A percentile compares a stretch with the other conserved stretches of the same genome.
Evolutionary conservation across 1,140 invertebrate genomes (phyloP).

Genomic region (Drosophila azteca): DNA sequence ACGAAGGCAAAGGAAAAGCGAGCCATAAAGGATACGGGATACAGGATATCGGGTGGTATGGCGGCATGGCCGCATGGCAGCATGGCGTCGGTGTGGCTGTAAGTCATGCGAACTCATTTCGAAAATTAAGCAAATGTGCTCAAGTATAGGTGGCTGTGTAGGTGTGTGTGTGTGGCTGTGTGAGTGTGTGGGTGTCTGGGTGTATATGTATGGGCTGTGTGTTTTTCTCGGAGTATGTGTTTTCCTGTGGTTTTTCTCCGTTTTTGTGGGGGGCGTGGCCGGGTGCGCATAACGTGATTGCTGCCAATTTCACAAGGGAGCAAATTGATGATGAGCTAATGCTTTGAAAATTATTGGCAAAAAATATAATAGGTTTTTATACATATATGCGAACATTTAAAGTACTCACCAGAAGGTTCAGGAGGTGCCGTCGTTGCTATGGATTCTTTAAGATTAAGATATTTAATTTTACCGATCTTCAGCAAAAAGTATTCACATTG

Average conservation of each 20-base stretch:
- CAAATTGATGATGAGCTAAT: constrained; percentile 75
- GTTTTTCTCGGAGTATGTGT: constrained; percentile 6
- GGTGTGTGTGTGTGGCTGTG: background rate
- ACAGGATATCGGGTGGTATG: constrained; percentile 22
- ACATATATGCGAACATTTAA: constrained; percentile 23
- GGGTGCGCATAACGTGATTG: constrained; percentile 67
- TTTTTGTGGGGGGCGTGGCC: constrained; percentile 48
- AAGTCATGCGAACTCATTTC: constrained; percentile 69
- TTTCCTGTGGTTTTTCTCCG: constrained; percentile 20
- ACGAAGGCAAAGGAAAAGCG: constrained; percentile 31
- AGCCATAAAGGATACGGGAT: constrained; percentile 47
- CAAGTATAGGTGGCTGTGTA: constrained; percentile 21
- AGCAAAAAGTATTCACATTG: too few relatives aligned
- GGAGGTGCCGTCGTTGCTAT: background rate
- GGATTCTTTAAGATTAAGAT: too few relatives aligned
- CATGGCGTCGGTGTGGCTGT: constrained; percentile 13
- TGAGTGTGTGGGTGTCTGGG: constrained; percentile 22
- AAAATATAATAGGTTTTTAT: constrained; percentile 55
- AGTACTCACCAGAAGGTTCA: background rate
- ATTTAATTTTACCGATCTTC: too few relatives aligned
- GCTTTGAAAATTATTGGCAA: constrained; percentile 58
- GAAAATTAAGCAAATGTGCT: constrained; percentile 63
- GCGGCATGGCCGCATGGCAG: background rate
- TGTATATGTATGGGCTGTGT: constrained; percentile 14
- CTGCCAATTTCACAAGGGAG: constrained; percentile 63